Conservation (phyloP, 1,140 invertebrate species). For the Anagrus nilaparvatae region DNA sequence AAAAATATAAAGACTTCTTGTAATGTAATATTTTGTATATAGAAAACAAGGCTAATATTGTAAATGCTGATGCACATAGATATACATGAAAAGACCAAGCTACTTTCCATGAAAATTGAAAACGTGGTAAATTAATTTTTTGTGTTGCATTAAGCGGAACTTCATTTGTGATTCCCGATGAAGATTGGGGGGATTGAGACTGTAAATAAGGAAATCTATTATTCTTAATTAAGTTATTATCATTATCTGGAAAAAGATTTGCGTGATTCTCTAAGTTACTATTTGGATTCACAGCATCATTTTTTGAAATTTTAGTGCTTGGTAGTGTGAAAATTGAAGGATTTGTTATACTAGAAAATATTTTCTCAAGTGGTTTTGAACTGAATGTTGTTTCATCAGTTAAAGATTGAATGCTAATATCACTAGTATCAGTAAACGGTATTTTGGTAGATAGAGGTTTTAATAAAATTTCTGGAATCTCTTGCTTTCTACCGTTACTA, state of each 20-base stretch:
- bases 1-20: conserved; percentile 67
- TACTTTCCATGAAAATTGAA: conserved; percentile 55
- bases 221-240: conserved; percentile 32
- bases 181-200: conserved; percentile 30
- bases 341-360: conserved; percentile 8
- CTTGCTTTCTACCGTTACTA: conserved; percentile 68
- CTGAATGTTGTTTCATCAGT: conserved; percentile 22
- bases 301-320: conserved; percentile 25
- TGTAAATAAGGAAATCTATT: conserved; percentile 33
- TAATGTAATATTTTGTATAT: conserved; percentile 72
- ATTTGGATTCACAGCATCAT: conserved; percentile 25
- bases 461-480: conserved; percentile 62
- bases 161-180: conserved; percentile 23
- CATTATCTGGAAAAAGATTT: conserved; percentile 1
- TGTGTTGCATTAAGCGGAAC: conserved; percentile 19
- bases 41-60: conserved; percentile 68
- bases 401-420: conserved; percentile 22
- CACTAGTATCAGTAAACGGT: no score
- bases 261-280: conserved; percentile 23
- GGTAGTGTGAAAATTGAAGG: conserved; percentile 8
- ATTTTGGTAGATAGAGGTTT: conserved; percentile 56
- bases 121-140: conserved; percentile 25
- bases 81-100: conserved; percentile 87
- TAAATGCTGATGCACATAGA: conserved; percentile 69
- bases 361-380: background rate